Conservation (phyloP, 2,888 invertebrate genomes). For the Beris morrisii region DNA sequence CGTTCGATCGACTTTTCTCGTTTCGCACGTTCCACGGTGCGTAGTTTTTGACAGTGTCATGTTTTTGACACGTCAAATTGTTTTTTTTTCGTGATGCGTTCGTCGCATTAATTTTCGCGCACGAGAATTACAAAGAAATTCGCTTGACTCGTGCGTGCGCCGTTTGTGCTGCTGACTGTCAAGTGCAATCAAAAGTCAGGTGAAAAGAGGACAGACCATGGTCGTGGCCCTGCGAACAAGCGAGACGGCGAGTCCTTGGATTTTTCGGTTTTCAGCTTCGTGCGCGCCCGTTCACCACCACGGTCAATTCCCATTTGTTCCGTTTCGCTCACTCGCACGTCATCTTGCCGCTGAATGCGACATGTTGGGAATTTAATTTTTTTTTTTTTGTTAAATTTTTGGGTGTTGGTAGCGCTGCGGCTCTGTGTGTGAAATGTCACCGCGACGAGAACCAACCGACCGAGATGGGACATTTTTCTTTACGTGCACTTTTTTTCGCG, state of each 20-base stretch:
- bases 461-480: conserved; percentile 31
- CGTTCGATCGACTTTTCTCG: too few relatives aligned
- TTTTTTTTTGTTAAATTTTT: not conserved
- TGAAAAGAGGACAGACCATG: conserved; percentile 5
- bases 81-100: not conserved
- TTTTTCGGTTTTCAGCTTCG: not conserved
- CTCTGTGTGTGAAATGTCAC: conserved; percentile 27
- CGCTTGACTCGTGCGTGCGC: not conserved
- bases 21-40: too few relatives aligned
- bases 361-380: not conserved
- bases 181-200: conserved; percentile 29
- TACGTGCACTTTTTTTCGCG: conserved; percentile 16
- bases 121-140: not conserved
- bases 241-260: conserved; percentile 11
- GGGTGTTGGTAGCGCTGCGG: conserved; percentile 14
- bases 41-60: too few relatives aligned
- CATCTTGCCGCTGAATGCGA: not conserved
- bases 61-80: conserved; percentile 1
- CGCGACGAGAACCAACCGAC: conserved; percentile 17
- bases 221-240: not conserved
- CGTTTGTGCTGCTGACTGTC: conserved; percentile 1
- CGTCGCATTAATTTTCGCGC: not conserved
- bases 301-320: not conserved
- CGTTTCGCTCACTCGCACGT: conserved; percentile 4
- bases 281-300: conserved; percentile 4